A percentile compares a stretch with the other conserved stretches of the same genome.
Conservation (phyloP, 2,113 vertebrate genomes). For the human region GRCh38 chr5:60184501-60185000, state of each 20-base stretch:
- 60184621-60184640: not conserved
- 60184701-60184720: not conserved
- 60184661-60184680: not conserved
- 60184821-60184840: conserved; percentile 67
- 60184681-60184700: conserved; percentile 36
- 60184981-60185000: not conserved
- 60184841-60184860: conserved; percentile 52
- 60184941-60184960: conserved; percentile 29
- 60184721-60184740: not conserved
- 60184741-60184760: not conserved
- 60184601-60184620: conserved; percentile 11
- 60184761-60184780: conserved; percentile 64
- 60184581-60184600: not conserved
- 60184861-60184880: conserved; percentile 58
- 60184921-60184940: not conserved
- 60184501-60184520: conserved; percentile 8
- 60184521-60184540: conserved; percentile 25
- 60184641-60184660: not conserved
- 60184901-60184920: conserved; percentile 12
- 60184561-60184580: not conserved
- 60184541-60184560: conserved; percentile 17
- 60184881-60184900: conserved; percentile 51
- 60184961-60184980: conserved; percentile 23
- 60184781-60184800: conserved; percentile 59
- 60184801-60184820: conserved; percentile 59